Base-by-base conservation (phyloP, 92 coral and sea anemone genomes). In the Phenganax subtilis region DNA sequence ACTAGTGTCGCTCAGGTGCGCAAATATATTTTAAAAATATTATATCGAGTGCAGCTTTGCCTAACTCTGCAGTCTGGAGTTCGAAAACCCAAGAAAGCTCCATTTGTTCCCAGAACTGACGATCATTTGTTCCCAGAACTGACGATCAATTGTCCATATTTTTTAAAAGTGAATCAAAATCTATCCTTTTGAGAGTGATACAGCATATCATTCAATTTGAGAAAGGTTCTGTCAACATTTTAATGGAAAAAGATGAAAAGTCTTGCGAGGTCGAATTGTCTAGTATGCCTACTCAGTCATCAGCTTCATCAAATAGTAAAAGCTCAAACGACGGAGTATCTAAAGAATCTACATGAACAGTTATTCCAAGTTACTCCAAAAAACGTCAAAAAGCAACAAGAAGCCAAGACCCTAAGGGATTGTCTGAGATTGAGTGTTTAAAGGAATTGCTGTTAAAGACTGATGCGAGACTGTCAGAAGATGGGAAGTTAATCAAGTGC, bases 131-230 rank as follows among this genome's bases (percentile, higher is more conserved):
- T 20, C 25, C 25, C 25, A 20, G 25, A 20, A 82, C 85, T 73
- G 81, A 82, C 56, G 85, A 82, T 47, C 85, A 72, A 12, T 16
- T 82, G 57, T 72, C 81, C 56, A 82, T 82, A 81, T 82, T 82
- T 82, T 55, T 20, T 57, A 72, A 73, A 57, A 82, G 85, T 58
- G 85, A 57, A 57, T 82, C 81, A 37, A 82, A 82, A 59, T 82
- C 81, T 47, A 25, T 82, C 56, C 58, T 52, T 82, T 53, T 82
- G 31, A 57, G 75, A 51, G 85, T 82, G 20, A 30, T 82, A 55
- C 85, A 82, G 64, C 81, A 81, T 57, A 57, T 77, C 64, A 81
- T 82, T 72, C 51, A 56, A 53, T 82, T 82, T 51, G 85, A 82
- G 63, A 82, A 71, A 82, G 85, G 85, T 82, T 72, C 81, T 72